Base-by-base conservation (phyloP, 2,888 invertebrate species). In the Tetropium fuscum region DNA sequence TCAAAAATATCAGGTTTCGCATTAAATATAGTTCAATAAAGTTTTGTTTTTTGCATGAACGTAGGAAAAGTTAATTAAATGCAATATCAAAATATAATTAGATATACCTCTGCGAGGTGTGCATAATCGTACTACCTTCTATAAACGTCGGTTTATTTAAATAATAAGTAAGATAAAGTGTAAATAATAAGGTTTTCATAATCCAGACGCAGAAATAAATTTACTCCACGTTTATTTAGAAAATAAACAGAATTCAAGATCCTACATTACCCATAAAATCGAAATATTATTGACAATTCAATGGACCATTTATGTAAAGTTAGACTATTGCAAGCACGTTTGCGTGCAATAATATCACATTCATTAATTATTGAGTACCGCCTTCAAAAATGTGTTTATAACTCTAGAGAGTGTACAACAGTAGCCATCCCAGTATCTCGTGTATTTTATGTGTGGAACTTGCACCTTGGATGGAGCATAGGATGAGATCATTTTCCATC, bases 401-500 rank as follows among this genome's bases (percentile, higher is more conserved):
- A 64, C 55, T 59, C 56, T 56, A 58, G 63, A 67, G 65, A 68
- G 66, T 62, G 66, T 72, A 74, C 74, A 74, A 75, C 73, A 75
- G 77, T n/a, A n/a, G n/a, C n/a, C n/a, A n/a, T n/a, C n/a, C 76
- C 76, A 76, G 77, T 79, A 79, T 78, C 75, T 79, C 73, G 73
- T 74, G 69, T 70, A 78, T 69, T 79, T 79, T 79, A 79, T 74
- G 77, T 70, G 64, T 64, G 56, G 68, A 72, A 73, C 70, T 76
- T 75, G 72, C 75, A 74, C 76, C 74, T 75, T 68, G 53, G 74
- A 72, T 73, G 69, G 73, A 66, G 63, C 67, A 69, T 72, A 70
- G 76, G 73, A 76, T 73, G 71, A 70, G 71, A 69, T 65, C 69
- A 58, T 55, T 71, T 63, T 67, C 72, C 66, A 64, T 75, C 75